Evolutionary conservation across 2,797 vertebrate genomes (phyloP), one percentile per base, ranked within the genome.

Genomic region (Apodemus agrarius): DNA sequence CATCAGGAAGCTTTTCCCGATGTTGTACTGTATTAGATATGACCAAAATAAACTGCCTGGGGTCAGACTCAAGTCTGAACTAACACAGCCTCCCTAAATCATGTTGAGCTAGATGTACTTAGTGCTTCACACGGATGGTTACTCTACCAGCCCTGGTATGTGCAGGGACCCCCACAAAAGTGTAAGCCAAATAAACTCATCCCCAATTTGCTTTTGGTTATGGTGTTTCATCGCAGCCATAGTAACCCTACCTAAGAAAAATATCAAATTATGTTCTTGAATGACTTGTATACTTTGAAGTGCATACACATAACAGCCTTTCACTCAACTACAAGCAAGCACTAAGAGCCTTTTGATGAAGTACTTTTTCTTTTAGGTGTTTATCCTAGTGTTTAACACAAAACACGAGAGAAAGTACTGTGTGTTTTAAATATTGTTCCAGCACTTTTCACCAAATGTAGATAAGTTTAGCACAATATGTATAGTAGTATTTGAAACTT

Each of bases 401-500:
- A 57, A 96, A 93, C 3, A 89, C n/a, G 80, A 95, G 31, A 90
- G 40, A 72, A 96, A 61, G 74, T 93, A 89, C 26, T 82, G 67
- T 90, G 46, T 90, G 46, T 79, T 40, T 52, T n/a, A 95, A 34
- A 83, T n/a, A 69, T 82, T 89, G 86, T 90, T 91, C 46, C 69
- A 94, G 88, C 90, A 49, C 69, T 96, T 81, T 96, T 81, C 67
- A 94, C 72, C 59, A 85, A 75, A 87, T 84, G 49, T 91, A 79
- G 61, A 14, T 93, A 89, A 92, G 52, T 82, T 96, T 72, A 81
- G 57, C 57, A 54, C n/a, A 95, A 52, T 92, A 89, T 13, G 46
- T 57, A 89, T 57, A 83, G 22, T 85, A 93, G 61, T 37, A 67
- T 74, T 96, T 89, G 93, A 90, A 90, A 94, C 13, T 88, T 22